Percentiles rank a stretch among this genome's conserved stretches.
These are phyloP conservation scores for Coreius guichenoti DNA, from an alignment of 2,797 vertebrate species.

Conservation along the genomic window DNA sequence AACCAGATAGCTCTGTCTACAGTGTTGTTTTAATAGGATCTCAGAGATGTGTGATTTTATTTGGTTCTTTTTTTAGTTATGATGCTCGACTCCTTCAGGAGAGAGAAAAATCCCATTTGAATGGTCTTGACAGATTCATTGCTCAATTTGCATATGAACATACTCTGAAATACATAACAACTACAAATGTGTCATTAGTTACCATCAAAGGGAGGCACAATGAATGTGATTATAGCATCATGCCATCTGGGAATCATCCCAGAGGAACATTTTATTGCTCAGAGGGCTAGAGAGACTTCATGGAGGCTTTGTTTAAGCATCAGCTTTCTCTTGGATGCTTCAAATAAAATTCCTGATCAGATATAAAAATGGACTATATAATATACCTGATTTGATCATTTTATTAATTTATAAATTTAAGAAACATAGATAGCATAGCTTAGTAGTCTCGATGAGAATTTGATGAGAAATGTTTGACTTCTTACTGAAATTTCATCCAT, in stretches of 20 bases:
- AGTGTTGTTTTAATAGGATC: conserved; percentile 75
- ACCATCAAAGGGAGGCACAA: conserved; percentile 60
- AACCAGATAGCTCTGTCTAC: conserved; percentile 69
- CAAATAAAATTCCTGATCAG: neutral
- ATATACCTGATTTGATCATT: neutral
- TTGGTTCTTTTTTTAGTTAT: conserved; percentile 8
- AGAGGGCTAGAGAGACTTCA: neutral
- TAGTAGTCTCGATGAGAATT: no score
- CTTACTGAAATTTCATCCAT: neutral
- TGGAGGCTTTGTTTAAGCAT: neutral
- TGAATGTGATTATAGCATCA: conserved; percentile 13
- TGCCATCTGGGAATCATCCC: conserved; percentile 10
- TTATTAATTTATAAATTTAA: no score
- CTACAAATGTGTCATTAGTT: conserved; percentile 62
- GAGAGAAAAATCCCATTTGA: neutral
- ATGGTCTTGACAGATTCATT: conserved; percentile 13
- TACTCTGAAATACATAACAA: conserved; percentile 67
- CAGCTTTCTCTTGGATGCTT: neutral
- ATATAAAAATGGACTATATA: neutral
- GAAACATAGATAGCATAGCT: no score
- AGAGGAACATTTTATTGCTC: neutral
- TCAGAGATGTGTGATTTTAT: conserved; percentile 55
- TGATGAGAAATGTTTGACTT: no score
- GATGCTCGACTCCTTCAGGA: conserved; percentile 15
- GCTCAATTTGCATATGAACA: conserved; percentile 77